Evolutionary conservation across 1,140 invertebrate genomes (phyloP), one percentile per base, ranked within the genome.

Genomic region (Trinorchestia longiramus): DNA sequence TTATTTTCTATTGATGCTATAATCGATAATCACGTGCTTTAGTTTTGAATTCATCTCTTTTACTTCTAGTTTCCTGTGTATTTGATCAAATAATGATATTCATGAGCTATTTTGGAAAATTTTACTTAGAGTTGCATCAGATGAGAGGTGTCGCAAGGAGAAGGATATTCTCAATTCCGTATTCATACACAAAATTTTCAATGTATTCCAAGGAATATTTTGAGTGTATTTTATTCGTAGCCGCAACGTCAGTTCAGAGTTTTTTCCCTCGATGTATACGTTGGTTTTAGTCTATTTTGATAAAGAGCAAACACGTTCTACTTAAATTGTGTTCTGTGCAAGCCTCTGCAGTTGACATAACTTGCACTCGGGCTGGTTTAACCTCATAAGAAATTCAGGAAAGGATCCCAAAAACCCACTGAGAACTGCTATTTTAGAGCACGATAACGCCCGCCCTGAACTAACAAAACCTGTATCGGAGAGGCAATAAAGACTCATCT

Each of bases 351-450:
- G 11, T 28, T 15, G 28, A 15, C 62, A 77, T 77, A 77, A 77
- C 62, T 77, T 77, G 62, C 11, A 28, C 28, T 77, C 88, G 41
- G 43, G 88, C 4, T 43, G 43, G 11, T 41, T 90, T 42, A 90
- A 43, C 41, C 88, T 90, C 88, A 42, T 90, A 90, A 90, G 88
- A 90, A 77, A 90, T 90, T 90, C 88, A 90, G 88, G 41, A 90
- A 41, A 11, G 88, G 43, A 90, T 11, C 4, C 88, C 41, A 90
- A 90, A 90, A 43, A 90, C 41, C 88, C 11, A 42, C 88, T 42
- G 41, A 42, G 41, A 90, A 15, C 88, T 42, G 88, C 88, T 43
- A 90, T 90, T 90, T 28, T 90, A 42, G 88, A 42, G n/a, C 88
- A 42, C 88, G 41, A 90, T 41, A 41, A 43, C 88, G 88, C 43